Base-by-base conservation (phyloP, 1,140 invertebrate species). In the Drosophila baimaii region DNA sequence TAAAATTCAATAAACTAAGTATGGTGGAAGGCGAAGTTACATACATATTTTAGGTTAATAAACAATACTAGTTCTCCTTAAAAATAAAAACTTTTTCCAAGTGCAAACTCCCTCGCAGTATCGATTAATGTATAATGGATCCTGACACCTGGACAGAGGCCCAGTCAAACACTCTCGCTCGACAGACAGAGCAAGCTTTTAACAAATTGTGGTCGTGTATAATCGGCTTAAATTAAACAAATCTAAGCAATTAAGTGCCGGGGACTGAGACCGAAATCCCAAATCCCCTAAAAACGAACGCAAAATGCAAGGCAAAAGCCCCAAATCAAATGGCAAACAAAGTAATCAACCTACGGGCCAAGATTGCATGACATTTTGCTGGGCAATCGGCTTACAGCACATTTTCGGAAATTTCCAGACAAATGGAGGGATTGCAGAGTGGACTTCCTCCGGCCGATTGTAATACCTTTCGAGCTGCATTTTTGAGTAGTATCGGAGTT, bases 201-300 rank as follows among this genome's bases (percentile, higher is more conserved):
- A 81, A 79, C 81, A 81, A 81, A 84, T 90, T 89, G 85, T 76
- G 84, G 85, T 75, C 37, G 43, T 46, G 51, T 58, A 71, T 89
- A 89, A 89, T 89, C 84, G 84, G 80, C 80, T 89, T 88, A 88
- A 80, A 83, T 68, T 80, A 77, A 72, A 89, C 77, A 89, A 73
- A 88, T 73, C 73, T 77, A 69, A 89, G 71, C 84, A 86, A 86
- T 86, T 86, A 86, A 76, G 63, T 69, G 56, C 46, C 55, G 46
- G 61, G 63, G 31, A n/a, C n/a, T 41, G 23, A 35, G 19, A 35
- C 49, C 49, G 4, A 31, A n/a, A 49, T 49, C 33, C 35, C 10
- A 56, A 70, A 70, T 70, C 66, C 43, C 52, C 43, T 44, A 15
- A 56, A 77, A 78, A 58, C 66, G 52, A 62, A 73, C 31, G 19